Evolutionary conservation across 2,113 vertebrate genomes (phyloP), one percentile per base, ranked within the genome.

Genomic region (Vulpes ferrilata): DNA sequence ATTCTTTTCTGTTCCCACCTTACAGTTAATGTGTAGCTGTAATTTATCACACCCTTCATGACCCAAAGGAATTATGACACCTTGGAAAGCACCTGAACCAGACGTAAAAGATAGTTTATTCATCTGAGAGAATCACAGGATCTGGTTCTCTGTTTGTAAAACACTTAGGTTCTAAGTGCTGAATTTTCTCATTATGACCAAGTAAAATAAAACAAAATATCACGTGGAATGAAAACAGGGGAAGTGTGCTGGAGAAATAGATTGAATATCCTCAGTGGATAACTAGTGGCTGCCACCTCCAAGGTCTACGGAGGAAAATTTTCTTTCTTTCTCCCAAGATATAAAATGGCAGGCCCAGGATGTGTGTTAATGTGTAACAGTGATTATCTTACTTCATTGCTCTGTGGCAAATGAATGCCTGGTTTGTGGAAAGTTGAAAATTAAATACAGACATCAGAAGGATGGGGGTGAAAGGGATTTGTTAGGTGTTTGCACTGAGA

Each of bases 401-500:
- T 91, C 86, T 97, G 48, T 22, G 84, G 85, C 74, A 95, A 69
- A 80, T 73, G 27, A 5, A 35, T 32, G 23, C 62, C 96, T 97
- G 86, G 67, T 84, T 89, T 91, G 76, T 89, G 69, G 88, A 97
- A 97, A 96, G 60, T 9, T 97, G 59, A 86, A 98, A 98, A 97
- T 67, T 97, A 92, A 98, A 98, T 83, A 25, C 92, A 98, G 96
- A 86, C 84, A 88, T 91, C 84, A 69, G 95, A 96, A 92, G 88
- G 71, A 88, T 96, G 43, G 3, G 74, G 32, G 0, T 0, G 30
- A 93, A 67, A 16, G 23, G 8, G 7, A 62, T 91, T 85, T 88
- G 85, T 64, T 94, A 97, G 96, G 92, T 98, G 93, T 97, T 98
- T 93, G 69, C 57, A 84, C 48, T 92, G 97, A 88, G 65, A 98